phyloP scores from a whole-genome alignment of 2,113 vertebrate genomes.

The Corvus hawaiiensis region DNA sequence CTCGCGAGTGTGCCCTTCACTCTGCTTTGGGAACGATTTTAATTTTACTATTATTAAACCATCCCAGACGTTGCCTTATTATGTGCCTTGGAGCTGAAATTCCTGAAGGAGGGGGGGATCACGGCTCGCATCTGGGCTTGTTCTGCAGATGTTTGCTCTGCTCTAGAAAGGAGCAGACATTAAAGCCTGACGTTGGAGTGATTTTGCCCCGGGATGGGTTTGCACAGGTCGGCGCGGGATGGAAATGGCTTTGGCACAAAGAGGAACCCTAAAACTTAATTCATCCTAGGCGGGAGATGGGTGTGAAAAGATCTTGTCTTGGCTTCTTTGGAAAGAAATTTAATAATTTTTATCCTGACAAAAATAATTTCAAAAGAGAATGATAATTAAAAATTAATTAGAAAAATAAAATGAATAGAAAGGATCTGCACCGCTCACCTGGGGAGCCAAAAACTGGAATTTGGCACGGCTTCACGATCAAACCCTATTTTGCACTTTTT shows the following conservation, averaged over 20 bases:
- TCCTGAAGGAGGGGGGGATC: not conserved
- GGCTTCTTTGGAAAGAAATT: not conserved
- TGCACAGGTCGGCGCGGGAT: not conserved
- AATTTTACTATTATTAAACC: constrained; percentile 75
- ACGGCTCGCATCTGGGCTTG: constrained; percentile 24
- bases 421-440: accelerated
- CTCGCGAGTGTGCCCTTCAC: constrained; percentile 64
- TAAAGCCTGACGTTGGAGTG: not conserved
- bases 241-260: not conserved
- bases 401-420: not conserved
- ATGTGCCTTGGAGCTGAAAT: constrained; percentile 67
- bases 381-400: not conserved
- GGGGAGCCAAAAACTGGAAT: not conserved
- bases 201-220: constrained; percentile 4
- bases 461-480: accelerated
- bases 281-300: not conserved
- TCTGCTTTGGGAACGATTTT: constrained; percentile 65
- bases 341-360: not conserved
- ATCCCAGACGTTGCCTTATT: constrained; percentile 67
- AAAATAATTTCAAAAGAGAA: not conserved
- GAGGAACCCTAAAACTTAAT: not conserved
- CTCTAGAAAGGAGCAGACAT: constrained; percentile 34
- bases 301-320: not conserved
- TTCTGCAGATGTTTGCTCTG: constrained; percentile 60
- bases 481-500: not conserved